These are phyloP conservation scores for Caenorhabditis afra DNA, from an alignment of 2,888 invertebrate species.

Conservation along the genomic window DNA sequence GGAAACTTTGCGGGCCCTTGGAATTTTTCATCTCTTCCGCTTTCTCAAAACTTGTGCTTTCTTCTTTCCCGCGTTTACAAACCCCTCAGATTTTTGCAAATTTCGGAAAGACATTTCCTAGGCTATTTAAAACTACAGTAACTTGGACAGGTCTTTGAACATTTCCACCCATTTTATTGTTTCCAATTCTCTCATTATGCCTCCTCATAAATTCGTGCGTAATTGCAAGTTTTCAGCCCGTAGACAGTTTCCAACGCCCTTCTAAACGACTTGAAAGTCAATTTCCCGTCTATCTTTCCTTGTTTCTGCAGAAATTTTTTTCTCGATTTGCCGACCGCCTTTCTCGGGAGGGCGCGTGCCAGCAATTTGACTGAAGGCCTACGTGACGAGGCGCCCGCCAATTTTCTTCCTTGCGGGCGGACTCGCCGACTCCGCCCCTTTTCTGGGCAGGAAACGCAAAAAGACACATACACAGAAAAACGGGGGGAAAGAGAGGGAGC, in stretches of 20 bases:
- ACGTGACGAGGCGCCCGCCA: slow-evolving; percentile 47
- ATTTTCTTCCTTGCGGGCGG: slow-evolving; percentile 40
- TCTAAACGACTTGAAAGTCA: neutral
- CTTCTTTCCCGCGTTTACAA: too few species aligned
- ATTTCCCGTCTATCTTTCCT: too few species aligned
- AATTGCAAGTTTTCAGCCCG: too few species aligned
- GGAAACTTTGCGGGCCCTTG: slow-evolving; percentile 33
- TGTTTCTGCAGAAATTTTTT: slow-evolving; percentile 35
- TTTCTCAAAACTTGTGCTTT: slow-evolving; percentile 8
- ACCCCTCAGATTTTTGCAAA: too few species aligned
- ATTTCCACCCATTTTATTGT: neutral
- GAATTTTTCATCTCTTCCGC: slow-evolving; percentile 29
- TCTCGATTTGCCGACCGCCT: too few species aligned
- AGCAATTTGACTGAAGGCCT: slow-evolving; percentile 40
- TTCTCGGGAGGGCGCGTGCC: slow-evolving; percentile 27
- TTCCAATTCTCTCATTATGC: neutral
- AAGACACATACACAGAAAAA: slow-evolving; percentile 44
- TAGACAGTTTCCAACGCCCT: slow-evolving; percentile 12
- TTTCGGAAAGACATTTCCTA: too few species aligned
- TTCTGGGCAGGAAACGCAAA: slow-evolving; percentile 59
- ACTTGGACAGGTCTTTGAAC: neutral
- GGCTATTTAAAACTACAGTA: neutral
- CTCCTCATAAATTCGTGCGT: too few species aligned
- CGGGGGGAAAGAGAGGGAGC: too few species aligned
- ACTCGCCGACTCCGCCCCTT: slow-evolving; percentile 60